Evolutionary conservation across 2,113 vertebrate species (phyloP).

Genomic region (Hemicordylus capensis): DNA sequence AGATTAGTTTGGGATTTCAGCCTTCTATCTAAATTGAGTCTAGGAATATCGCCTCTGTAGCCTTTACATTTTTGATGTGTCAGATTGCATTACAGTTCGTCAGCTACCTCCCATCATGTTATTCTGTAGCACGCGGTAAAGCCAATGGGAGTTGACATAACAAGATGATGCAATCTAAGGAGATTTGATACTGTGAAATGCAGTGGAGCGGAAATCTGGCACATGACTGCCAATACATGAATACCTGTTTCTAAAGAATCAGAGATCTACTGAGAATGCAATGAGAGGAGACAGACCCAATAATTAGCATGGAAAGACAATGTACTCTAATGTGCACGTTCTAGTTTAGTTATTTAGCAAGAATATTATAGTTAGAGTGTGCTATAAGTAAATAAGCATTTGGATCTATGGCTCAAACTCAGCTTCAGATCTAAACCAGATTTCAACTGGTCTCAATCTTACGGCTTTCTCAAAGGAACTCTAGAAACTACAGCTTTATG

Average conservation of each 20-base stretch:
- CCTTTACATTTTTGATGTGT: constrained; percentile 70
- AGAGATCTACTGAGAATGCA: constrained; percentile 41
- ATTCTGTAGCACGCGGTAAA: constrained; percentile 64
- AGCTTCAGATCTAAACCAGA: neutral
- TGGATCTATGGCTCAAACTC: neutral
- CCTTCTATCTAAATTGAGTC: constrained; percentile 72
- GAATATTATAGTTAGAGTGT: neutral
- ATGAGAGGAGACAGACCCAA: constrained; percentile 8
- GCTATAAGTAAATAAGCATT: neutral
- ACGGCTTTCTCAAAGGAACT: neutral
- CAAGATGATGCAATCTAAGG: constrained; percentile 60
- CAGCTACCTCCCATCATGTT: constrained; percentile 70
- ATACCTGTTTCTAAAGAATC: constrained; percentile 46
- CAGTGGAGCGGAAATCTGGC: constrained; percentile 63
- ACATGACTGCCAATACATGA: constrained; percentile 52
- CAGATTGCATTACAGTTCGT: constrained; percentile 72
- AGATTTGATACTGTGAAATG: constrained; percentile 51
- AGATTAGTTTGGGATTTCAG: constrained; percentile 69
- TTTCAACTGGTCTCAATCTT: neutral
- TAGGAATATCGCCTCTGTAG: constrained; percentile 63
- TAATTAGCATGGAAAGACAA: neutral
- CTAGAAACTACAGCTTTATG: neutral
- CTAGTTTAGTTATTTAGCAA: constrained; percentile 11
- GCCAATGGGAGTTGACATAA: constrained; percentile 67
- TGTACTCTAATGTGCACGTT: constrained; percentile 8